Base-by-base conservation (phyloP, 2,113 vertebrate species). In the Cyprinodon tularosa region DNA sequence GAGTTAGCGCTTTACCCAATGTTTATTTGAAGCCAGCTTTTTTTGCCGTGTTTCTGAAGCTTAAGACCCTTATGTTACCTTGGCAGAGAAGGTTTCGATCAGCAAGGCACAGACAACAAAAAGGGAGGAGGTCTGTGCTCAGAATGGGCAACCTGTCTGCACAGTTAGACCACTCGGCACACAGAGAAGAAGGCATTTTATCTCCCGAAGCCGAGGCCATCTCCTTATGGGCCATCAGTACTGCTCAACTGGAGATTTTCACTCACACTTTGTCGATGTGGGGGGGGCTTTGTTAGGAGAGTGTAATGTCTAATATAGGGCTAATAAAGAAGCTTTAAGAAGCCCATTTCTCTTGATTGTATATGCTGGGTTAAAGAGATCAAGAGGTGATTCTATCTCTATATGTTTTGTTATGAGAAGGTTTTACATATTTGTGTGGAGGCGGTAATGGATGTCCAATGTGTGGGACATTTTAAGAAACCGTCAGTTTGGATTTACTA, bases 401-500 rank as follows among this genome's bases (percentile, higher is more conserved):
- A 62, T 38, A 62, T 14, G 44, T 70, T 63, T 53, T 75, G 4
- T 66, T 72, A 70, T 47, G 44, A 78, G 66, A 61, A 76, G 67
- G 48, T 17, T 11, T 22, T 53, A 15, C 71, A 61, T 66, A 84
- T 73, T 64, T 65, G 17, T 76, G 53, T 39, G 61, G 66, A 71
- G 3, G 44, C 15, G 36, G 45, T 71, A 60, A 67, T 71, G 40
- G 65, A 45, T 62, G 63, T 57, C 78, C 67, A 70, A 29, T 14
- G 57, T n/a, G 38, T 53, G 63, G 48, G 66, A 57, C 74, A 29
- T 81, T 76, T 65, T 66, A 20, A 83, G 40, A 80, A 82, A 82
- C 78, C 84, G 82, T 79, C 86, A 78, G 61, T 62, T 77, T 73
- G 4, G 61, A 77, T 90, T 82, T 84, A 42, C 50, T 20, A 47